Evolutionary conservation across 1,140 invertebrate genomes (phyloP), one percentile per base, ranked within the genome.

Genomic region (Macrotrachela quadricornifera): DNA sequence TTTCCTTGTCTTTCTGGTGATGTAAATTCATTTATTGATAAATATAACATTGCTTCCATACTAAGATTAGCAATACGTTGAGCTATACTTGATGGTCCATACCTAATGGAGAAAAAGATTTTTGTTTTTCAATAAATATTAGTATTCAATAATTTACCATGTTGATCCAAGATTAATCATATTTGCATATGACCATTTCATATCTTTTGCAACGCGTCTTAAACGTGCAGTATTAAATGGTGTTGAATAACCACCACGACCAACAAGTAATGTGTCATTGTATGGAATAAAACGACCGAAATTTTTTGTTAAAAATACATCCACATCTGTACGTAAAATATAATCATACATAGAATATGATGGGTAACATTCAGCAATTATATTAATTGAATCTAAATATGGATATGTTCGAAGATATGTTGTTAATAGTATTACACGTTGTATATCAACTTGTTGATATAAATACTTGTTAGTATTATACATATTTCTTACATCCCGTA

Each of bases 311-410:
- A 54, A 39, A 54, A 54, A 54, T 18, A 45, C 45, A n/a, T 54
- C 53, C 41, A 54, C 38, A 44, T 54, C 53, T n/a, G 43, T 44
- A 11, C 47, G n/a, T 8, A 54, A 43, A 10, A 54, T 43, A 46
- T 38, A 54, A 38, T 54, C 53, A 46, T 49, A 54, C 10, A 39
- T 38, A 17, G 51, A 44, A 39, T 54, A 49, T 18, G 18, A 13
- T 30, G 21, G 21, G 43, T 54, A 54, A 12, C 53, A 46, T 37
- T 54, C 53, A 30, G 42, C 49, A 36, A 46, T 46, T 18, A 54
- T 54, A 30, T 46, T 11, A 49, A 54, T 49, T 12, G 53, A 54
- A 18, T 54, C 47, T 17, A 54, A 46, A 44, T 53, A 53, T 11
- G 16, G 39, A 43, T 53, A 53, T n/a, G 9, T 40, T 21, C 16